phyloP scores from a whole-genome alignment of 2,888 invertebrate species.

The Drosophila longiperda region DNA sequence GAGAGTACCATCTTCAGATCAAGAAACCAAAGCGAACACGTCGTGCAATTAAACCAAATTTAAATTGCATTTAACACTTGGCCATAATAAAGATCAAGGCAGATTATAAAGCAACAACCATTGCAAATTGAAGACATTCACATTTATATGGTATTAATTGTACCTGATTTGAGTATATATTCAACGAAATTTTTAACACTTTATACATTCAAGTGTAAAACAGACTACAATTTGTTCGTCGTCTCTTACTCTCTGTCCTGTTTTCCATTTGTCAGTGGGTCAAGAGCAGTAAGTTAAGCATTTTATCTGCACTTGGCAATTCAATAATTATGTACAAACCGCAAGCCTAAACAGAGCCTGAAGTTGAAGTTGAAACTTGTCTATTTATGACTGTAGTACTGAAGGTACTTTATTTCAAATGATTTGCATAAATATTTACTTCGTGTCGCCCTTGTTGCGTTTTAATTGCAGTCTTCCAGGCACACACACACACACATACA shows the following conservation, averaged over 20 bases:
- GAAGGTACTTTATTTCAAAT: conserved; percentile 44
- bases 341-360: conserved; percentile 37
- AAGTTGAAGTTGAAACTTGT: conserved; percentile 20
- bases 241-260: conserved; percentile 38
- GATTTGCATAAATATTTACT: conserved; percentile 71
- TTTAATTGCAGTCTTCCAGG: conserved; percentile 65
- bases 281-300: conserved; percentile 63
- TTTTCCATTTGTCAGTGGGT: conserved; percentile 71
- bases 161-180: conserved; percentile 23
- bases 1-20: background rate
- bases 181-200: conserved; percentile 11
- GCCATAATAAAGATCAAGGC: conserved; percentile 67
- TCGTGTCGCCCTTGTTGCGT: conserved; percentile 60
- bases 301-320: conserved; percentile 41
- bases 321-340: conserved; percentile 50
- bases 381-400: conserved; percentile 30
- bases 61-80: conserved; percentile 66
- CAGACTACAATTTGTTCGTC: conserved; percentile 7
- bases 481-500: background rate
- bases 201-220: conserved; percentile 37
- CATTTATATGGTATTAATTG: conserved; percentile 26
- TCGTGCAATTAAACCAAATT: conserved; percentile 56
- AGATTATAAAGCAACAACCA: conserved; percentile 37
- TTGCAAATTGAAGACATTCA: conserved; percentile 34
- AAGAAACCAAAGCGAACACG: conserved; percentile 7